Evolutionary conservation across 2,888 invertebrate genomes (phyloP).

Genomic region (Eurois occulta): DNA sequence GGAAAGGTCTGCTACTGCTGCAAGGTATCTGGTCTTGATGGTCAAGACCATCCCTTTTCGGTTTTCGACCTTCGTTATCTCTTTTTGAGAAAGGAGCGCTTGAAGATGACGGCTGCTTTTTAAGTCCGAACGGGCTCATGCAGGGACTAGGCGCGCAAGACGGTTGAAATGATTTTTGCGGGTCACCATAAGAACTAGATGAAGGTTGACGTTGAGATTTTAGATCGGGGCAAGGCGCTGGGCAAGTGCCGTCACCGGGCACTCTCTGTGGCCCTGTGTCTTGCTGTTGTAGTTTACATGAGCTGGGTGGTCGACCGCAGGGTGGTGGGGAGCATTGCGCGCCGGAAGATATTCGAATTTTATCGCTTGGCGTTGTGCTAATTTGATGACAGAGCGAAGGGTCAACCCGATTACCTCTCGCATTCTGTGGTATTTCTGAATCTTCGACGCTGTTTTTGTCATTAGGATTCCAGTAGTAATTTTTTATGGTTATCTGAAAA

Average conservation of each 20-base stretch:
- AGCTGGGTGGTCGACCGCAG: constrained; percentile 19
- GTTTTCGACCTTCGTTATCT: constrained; percentile 6
- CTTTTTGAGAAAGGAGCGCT: constrained; percentile 14
- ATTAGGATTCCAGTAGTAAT: constrained; percentile 75
- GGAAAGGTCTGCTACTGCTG: constrained; percentile 19
- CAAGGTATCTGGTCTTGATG: constrained; percentile 29
- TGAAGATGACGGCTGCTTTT: constrained; percentile 24
- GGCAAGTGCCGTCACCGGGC: constrained; percentile 5
- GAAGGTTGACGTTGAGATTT: constrained; percentile 11
- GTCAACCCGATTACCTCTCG: neutral
- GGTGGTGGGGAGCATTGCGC: neutral
- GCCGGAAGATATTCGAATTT: constrained; percentile 4
- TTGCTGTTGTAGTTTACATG: constrained; percentile 14
- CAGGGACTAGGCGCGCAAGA: constrained; percentile 34
- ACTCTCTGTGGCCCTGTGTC: constrained; percentile 8
- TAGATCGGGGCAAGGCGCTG: neutral
- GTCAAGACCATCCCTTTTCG: constrained; percentile 47
- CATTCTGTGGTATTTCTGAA: neutral
- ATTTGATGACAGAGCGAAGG: neutral
- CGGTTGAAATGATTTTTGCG: constrained; percentile 10
- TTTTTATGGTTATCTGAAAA: constrained; percentile 74
- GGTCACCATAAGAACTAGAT: constrained; percentile 4
- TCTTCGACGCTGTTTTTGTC: constrained; percentile 11
- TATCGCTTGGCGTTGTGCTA: neutral
- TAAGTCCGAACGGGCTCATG: constrained; percentile 24